These are phyloP conservation scores for Anhinga rufa DNA, from an alignment of 2,113 vertebrate genomes.

Conservation along the genomic window DNA sequence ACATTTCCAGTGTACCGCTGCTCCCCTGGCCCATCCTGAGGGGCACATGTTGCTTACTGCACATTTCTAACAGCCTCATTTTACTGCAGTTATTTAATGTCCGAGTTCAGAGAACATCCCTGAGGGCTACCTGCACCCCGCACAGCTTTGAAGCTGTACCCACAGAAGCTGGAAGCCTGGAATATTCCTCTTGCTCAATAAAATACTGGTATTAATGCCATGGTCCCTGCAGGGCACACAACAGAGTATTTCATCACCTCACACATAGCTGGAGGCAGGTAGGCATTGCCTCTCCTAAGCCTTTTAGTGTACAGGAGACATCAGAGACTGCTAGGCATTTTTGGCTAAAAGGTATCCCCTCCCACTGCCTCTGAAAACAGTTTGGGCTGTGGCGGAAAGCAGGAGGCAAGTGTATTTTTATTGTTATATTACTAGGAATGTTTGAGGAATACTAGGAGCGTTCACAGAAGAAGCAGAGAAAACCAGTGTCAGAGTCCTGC, in stretches of 20 bases:
- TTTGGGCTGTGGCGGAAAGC: not conserved
- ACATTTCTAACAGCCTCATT: not conserved
- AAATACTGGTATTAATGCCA: not conserved
- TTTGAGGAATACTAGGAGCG: not conserved
- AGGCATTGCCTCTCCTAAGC: not conserved
- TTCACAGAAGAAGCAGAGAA: not conserved
- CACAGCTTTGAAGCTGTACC: not conserved
- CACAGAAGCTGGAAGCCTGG: not conserved
- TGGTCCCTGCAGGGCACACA: not conserved
- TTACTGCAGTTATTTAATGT: not conserved
- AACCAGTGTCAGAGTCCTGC: not conserved
- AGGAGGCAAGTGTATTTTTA: not conserved
- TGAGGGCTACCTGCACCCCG: not conserved
- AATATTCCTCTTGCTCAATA: not conserved
- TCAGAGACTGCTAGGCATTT: not conserved
- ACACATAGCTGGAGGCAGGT: not conserved
- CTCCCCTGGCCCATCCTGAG: not conserved
- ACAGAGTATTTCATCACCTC: not conserved
- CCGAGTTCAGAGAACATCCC: rapidly evolving
- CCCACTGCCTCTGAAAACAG: not conserved
- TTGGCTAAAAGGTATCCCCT: not conserved
- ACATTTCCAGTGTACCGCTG: not conserved
- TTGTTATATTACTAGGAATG: not conserved
- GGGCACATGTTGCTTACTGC: rapidly evolving
- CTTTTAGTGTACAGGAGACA: not conserved